Base-by-base conservation (phyloP, 2,888 invertebrate genomes). In the Eurois occulta region DNA sequence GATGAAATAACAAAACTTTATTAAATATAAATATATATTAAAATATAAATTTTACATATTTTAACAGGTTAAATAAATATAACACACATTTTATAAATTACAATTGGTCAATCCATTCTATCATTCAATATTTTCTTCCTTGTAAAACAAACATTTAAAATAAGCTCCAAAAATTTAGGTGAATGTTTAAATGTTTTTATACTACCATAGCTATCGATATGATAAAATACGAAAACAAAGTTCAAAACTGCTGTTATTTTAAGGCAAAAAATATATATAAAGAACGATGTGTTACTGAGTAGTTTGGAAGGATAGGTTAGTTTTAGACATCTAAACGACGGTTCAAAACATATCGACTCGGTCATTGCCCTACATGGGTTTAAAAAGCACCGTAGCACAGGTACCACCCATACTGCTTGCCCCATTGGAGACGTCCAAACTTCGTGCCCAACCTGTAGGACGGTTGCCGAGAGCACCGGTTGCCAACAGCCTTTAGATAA, bases 401-500 rank as follows among this genome's bases (percentile, higher is more conserved):
- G 41, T 55, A 62, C 43, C 35, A 43, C 58, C 41, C 32, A 58
- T 21, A 52, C 62, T 64, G 58, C 74, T 35, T 62, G 72, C n/a
- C 67, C 85, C 69, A 60, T 6, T 64, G 11, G 8, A 28, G 28
- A 28, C 16, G 28, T 66, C 77, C 43, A 55, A 84, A 74, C 78
- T 52, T 28, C 43, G 46, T 28, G 43, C 24, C n/a, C 72, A 71
- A 73, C 60, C 78, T 64, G 58, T 82, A 65, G 70, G 82, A 41
- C 55, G 70, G 41, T 35, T 60, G 60, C 58, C 41, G 16, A 13
- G 66, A 66, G 38, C 85, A 58, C 74, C 69, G 78, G 81, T 85
- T 78, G 69, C 43, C 69, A 68, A 52, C 85, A 67, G 67, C 85
- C 82, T 65, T 65, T 55, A 73, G 65, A 28, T 85, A 84, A 84